phyloP scores from a whole-genome alignment of 2,113 vertebrate species.

The Glareola pratincola region DNA sequence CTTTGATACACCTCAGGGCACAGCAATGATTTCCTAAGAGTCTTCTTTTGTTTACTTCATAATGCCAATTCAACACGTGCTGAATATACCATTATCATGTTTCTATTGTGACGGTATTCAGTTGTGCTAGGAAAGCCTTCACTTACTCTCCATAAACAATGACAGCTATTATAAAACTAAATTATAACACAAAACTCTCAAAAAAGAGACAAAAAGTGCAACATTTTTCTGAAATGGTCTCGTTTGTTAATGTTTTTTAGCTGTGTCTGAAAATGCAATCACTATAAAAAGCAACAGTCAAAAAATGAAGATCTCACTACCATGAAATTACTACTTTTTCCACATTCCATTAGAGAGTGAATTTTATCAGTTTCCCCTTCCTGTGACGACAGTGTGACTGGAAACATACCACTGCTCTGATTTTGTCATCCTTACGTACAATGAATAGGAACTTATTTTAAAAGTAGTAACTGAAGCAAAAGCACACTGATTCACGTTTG shows the following conservation, averaged over 20 bases:
- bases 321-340: not conserved
- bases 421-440: not conserved
- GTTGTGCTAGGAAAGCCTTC: not conserved
- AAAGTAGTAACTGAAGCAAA: not conserved
- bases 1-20: not conserved
- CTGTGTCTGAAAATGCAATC: not conserved
- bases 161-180: not conserved
- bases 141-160: not conserved
- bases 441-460: not conserved
- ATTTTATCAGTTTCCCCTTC: not conserved
- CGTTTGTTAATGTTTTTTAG: not conserved
- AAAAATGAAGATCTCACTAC: not conserved
- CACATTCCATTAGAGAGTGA: not conserved
- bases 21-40: not conserved
- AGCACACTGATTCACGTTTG: not conserved
- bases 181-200: not conserved
- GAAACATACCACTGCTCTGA: not conserved
- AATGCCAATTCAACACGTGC: constrained; percentile 1
- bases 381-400: not conserved
- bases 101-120: not conserved
- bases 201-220: not conserved
- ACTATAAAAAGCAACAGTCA: not conserved
- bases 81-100: not conserved
- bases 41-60: not conserved
- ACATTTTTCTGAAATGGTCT: not conserved